phyloP scores from a whole-genome alignment of 2,113 vertebrate species.

The Hippocampus barbouri region DNA sequence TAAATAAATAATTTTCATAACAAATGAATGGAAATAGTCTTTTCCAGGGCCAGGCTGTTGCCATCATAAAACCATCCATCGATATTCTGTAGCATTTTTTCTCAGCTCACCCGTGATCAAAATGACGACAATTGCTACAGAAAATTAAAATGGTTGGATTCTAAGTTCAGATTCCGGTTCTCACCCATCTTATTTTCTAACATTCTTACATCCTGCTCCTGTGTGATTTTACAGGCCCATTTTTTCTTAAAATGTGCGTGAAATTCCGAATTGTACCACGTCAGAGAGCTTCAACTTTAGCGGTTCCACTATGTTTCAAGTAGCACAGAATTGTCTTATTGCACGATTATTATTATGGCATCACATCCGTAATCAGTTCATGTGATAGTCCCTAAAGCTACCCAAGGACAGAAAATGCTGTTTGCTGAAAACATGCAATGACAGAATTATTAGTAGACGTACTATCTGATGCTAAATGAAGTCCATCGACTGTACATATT shows the following conservation, averaged over 20 bases:
- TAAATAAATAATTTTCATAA: not conserved
- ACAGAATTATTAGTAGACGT: not conserved
- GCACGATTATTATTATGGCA: constrained; percentile 1
- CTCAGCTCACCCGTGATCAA: no score
- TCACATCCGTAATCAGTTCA: not conserved
- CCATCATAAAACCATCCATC: not conserved
- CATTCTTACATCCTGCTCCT: not conserved
- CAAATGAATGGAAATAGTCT: not conserved
- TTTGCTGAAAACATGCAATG: constrained; percentile 17
- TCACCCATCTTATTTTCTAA: no score
- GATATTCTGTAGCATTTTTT: no score
- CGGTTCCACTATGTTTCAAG: constrained; percentile 1
- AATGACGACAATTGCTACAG: no score
- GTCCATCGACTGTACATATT: constrained; percentile 26
- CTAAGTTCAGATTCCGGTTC: no score
- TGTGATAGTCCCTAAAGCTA: not conserved
- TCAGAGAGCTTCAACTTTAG: not conserved
- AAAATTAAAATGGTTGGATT: no score
- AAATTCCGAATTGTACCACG: not conserved
- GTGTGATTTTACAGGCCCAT: not conserved
- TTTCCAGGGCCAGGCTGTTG: not conserved
- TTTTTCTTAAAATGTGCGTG: not conserved
- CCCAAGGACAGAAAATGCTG: not conserved
- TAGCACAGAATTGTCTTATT: not conserved
- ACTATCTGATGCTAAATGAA: constrained; percentile 3